Evolutionary conservation across 1,140 invertebrate species (phyloP), one percentile per base, ranked within the genome.

Genomic region (Aphidius gifuensis): DNA sequence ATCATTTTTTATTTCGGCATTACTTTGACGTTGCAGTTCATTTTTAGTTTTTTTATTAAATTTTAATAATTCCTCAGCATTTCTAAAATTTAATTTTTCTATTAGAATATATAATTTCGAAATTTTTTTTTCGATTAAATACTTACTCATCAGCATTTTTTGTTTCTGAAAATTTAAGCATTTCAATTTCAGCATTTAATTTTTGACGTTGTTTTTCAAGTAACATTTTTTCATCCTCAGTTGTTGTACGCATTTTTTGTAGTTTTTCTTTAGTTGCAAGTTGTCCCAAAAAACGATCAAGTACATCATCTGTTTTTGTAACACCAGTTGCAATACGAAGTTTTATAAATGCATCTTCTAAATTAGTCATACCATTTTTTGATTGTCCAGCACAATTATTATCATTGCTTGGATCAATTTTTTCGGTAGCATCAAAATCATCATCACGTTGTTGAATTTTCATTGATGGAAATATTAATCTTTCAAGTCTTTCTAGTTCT

Each of bases 71-170:
- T 87, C 82, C 64, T 90, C 88, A 56, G 87, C 84, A 65, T 87
- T 88, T 64, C 89, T 90, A 68, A 16, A 11, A 40, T 39, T 4
- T 54, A 9, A 39, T 8, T 38, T 5, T 1, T 1, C 3, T 54
- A 9, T 8, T 6, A 4, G 51, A 21, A 39, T 6, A 39, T 8
- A 4, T 9, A 9, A 39, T 16, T 54, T 9, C 5, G 51, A 54
- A 50, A 4, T 50, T 16, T 50, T 50, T 32, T 3, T 32, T 32
- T 32, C 4, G 1, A 32, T 32, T 32, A 32, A 32, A 5, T 9
- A 77, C 85, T 83, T 78, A 92, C 90, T 88, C 85, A 82, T 92
- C 89, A 62, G 86, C 87, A 66, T 91, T 88, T 74, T 90, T 90
- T 5, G 87, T 87, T 68, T 91, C 89, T 0, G 89, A 87, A 75